phyloP scores from a whole-genome alignment of 2,113 vertebrate genomes.

The Mohoua ochrocephala region DNA sequence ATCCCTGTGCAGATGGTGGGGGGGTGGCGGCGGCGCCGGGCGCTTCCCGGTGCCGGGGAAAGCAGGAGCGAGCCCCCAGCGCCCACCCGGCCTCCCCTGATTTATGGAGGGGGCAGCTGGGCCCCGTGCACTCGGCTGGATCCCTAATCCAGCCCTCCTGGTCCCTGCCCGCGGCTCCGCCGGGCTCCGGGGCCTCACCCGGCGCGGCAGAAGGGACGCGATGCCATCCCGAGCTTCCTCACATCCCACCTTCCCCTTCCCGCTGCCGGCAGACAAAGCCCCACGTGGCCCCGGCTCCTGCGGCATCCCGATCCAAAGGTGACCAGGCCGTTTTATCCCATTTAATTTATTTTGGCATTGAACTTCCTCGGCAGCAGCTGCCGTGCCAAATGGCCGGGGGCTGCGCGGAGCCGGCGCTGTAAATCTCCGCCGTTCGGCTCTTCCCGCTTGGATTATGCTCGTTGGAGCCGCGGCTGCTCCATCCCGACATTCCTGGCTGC shows the following conservation, averaged over 20 bases:
- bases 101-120: neutral
- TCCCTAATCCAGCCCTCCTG: neutral
- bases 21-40: neutral
- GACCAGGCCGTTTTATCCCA: neutral
- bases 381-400: conserved; percentile 15
- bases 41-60: neutral
- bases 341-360: conserved; percentile 17
- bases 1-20: conserved; percentile 14
- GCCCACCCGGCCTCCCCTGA: neutral
- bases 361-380: conserved; percentile 32
- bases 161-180: neutral
- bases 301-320: neutral
- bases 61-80: neutral
- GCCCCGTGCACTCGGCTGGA: neutral
- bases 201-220: neutral
- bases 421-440: neutral
- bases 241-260: neutral
- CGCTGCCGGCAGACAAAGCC: neutral
- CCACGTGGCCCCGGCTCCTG: neutral
- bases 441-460: neutral
- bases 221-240: neutral
- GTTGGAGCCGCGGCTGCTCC: neutral
- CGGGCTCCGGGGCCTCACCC: neutral
- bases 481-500: neutral
- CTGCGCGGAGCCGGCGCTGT: neutral